Evolutionary conservation across 2,888 invertebrate species (phyloP).

Genomic region (Arctia plantaginis): DNA sequence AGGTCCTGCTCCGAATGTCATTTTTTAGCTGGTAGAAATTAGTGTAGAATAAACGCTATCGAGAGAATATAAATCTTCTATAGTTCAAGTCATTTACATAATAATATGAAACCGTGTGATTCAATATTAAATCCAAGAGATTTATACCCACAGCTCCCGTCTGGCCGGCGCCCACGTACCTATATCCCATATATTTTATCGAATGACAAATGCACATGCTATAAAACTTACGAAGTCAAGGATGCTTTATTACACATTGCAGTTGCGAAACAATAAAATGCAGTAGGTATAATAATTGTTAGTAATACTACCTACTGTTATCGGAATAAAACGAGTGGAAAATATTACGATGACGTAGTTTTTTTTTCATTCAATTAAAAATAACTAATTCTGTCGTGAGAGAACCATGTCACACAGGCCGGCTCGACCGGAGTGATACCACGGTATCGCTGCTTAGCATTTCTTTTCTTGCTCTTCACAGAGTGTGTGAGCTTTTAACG

Average conservation of each 20-base stretch:
- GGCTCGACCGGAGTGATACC: too few species aligned
- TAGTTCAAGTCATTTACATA: neutral
- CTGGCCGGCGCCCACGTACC: constrained; percentile 12
- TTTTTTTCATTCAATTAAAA: too few species aligned
- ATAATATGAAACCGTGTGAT: neutral
- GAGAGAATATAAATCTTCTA: neutral
- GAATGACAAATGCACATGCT: constrained; percentile 16
- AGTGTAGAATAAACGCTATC: neutral
- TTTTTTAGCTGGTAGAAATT: neutral
- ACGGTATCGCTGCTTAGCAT: too few species aligned
- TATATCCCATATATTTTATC: constrained; percentile 31
- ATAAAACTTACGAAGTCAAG: constrained; percentile 40
- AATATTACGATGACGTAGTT: neutral
- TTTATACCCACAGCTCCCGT: neutral
- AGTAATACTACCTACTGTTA: neutral
- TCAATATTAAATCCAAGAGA: neutral
- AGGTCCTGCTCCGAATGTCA: too few species aligned
- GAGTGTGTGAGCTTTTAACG: too few species aligned
- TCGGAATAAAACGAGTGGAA: neutral
- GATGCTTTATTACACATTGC: constrained; percentile 29
- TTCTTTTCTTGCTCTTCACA: too few species aligned
- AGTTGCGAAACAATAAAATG: neutral
- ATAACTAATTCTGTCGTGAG: too few species aligned
- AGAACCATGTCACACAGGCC: too few species aligned
- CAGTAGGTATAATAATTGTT: neutral